Percentiles rank a stretch among this genome's conserved stretches.
These are phyloP conservation scores for Phataginus tricuspis DNA, from an alignment of 2,797 vertebrate genomes.

Conservation along the genomic window DNA sequence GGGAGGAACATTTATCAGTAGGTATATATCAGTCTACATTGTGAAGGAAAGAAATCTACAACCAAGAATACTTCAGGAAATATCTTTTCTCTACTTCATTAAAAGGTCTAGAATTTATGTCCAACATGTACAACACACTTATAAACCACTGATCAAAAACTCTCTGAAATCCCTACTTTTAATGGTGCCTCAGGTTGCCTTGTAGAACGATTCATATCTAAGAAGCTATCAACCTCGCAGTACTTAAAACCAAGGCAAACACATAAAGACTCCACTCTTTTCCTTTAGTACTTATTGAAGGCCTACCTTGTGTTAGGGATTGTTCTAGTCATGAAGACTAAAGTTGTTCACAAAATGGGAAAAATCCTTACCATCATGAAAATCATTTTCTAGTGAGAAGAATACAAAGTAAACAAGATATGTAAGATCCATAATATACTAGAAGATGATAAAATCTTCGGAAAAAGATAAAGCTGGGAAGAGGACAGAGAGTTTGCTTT, in stretches of 20 bases:
- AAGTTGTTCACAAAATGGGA: background rate
- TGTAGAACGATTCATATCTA: background rate
- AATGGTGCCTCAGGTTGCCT: background rate
- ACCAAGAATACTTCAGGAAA: constrained; percentile 12
- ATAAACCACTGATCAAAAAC: constrained; percentile 25
- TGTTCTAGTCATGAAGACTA: constrained; percentile 15
- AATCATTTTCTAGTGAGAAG: background rate
- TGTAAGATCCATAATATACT: background rate
- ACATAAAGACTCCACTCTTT: background rate
- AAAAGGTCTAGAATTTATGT: background rate
- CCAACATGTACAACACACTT: background rate
- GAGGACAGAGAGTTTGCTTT: background rate
- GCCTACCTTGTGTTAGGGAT: background rate
- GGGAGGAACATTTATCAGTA: background rate
- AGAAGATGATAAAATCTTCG: background rate
- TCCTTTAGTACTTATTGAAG: background rate
- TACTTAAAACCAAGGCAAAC: constrained; percentile 11
- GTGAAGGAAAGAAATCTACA: background rate
- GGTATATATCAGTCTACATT: background rate
- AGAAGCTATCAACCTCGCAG: background rate
- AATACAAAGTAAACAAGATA: constrained; percentile 18
- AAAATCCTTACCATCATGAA: background rate
- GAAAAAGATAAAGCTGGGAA: constrained; percentile 29
- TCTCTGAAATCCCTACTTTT: constrained; percentile 7
- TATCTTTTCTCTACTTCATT: background rate